Evolutionary conservation across 2,113 vertebrate species (phyloP), one percentile per base, ranked within the genome.

Genomic region (Ascaphus truei): DNA sequence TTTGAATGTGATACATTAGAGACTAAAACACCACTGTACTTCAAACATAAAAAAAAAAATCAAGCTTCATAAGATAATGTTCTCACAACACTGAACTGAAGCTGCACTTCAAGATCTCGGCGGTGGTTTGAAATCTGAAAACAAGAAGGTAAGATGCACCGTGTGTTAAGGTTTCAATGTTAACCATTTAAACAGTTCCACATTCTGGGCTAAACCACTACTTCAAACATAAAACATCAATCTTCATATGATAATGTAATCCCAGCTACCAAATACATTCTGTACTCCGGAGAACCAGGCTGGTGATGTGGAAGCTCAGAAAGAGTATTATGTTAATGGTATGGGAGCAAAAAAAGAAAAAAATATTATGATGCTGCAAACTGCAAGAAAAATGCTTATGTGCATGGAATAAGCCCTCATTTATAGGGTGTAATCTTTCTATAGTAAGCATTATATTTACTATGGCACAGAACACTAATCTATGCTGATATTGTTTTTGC

Each of bases 321-420:
- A 43, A 59, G n/a, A 31, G 29, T 47, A 59, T 68, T 68, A 50
- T 59, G 41, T 22, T 59, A 27, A 58, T 59, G 29, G 58, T 58
- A 36, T 58, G 34, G 18, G 26, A 23, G 53, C 27, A 39, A 68
- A 68, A 68, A 50, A 39, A 48, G 55, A 68, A 68, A 68, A 68
- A 50, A 39, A 48, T 41, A 68, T 68, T 68, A 68, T 33, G 27
- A 68, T 34, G 2, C 51, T 27, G 18, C 20, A 30, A 13, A 33
- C 26, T 25, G 39, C 43, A 45, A 56, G 27, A 5, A 4, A 31
- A 18, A 68, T 16, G 53, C 20, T 25, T 36, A 59, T 37, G n/a
- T 26, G 16, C 34, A 33, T 5, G 27, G 29, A 59, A 16, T 27
- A 22, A 48, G 29, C 30, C 20, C 34, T 57, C 30, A 27, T 59